Percentiles rank a stretch among this genome's conserved stretches.
These are phyloP conservation scores for Cyclura pinguis DNA, from an alignment of 2,797 vertebrate species.

Conservation along the genomic window DNA sequence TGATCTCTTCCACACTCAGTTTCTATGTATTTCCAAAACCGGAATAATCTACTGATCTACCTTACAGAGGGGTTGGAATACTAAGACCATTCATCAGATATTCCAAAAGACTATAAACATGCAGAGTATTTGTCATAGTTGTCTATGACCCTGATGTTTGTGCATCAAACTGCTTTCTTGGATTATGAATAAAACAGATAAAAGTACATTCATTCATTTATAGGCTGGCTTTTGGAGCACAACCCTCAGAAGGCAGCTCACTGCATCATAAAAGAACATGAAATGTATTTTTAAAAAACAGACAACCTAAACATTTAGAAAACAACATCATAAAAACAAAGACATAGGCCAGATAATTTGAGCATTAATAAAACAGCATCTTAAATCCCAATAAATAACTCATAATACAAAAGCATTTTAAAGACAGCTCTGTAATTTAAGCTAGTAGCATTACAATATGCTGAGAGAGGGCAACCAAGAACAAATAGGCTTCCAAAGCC, in stretches of 20 bases:
- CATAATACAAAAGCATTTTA: slow-evolving; percentile 2
- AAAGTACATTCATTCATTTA: background rate
- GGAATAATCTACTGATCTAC: background rate
- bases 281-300: background rate
- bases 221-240: background rate
- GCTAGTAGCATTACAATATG: background rate
- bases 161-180: background rate
- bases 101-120: background rate
- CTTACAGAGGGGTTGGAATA: background rate
- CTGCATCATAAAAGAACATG: background rate
- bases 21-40: background rate
- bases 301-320: too few relatives aligned
- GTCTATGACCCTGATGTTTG: background rate
- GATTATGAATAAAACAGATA: background rate
- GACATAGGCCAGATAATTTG: background rate
- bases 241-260: background rate
- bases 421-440: background rate
- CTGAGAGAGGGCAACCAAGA: background rate
- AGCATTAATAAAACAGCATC: background rate
- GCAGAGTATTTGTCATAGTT: background rate
- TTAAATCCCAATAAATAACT: slow-evolving; percentile 1
- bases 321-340: background rate
- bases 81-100: background rate
- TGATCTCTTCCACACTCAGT: background rate
- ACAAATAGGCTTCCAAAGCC: background rate